A percentile compares a stretch with the other conserved stretches of the same genome.
These are phyloP conservation scores for Stenodema calcarata DNA, from an alignment of 2,888 invertebrate genomes.

Conservation along the genomic window DNA sequence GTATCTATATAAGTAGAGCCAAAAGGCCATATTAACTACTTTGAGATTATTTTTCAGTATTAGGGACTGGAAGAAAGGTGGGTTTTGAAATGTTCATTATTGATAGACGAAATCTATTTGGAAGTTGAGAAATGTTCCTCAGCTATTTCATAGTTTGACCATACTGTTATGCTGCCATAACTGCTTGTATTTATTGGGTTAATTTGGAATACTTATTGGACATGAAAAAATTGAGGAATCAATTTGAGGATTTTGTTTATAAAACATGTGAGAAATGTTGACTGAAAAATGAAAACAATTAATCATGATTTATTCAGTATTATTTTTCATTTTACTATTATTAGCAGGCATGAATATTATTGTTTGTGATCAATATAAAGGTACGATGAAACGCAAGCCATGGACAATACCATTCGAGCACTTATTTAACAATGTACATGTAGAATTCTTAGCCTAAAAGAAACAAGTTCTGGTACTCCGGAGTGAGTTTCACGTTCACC, in stretches of 20 bases:
- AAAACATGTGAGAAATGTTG: constrained; percentile 1
- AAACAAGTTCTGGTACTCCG: too few species aligned
- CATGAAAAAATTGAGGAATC: neutral
- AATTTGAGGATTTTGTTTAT: neutral
- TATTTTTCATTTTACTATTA: neutral
- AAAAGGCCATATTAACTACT: neutral
- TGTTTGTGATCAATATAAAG: neutral
- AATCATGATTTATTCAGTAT: constrained; percentile 14
- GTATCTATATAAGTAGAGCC: neutral
- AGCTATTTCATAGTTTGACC: neutral
- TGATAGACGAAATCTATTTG: neutral
- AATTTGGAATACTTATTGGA: neutral
- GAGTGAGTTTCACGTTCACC: too few species aligned
- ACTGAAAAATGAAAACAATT: constrained; percentile 10
- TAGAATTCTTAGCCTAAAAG: too few species aligned
- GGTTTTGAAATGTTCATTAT: neutral
- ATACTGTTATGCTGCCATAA: neutral
- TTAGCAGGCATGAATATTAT: neutral
- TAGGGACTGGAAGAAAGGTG: constrained; percentile 10
- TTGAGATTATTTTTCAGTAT: constrained; percentile 18
- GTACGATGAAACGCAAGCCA: neutral
- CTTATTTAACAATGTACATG: too few species aligned
- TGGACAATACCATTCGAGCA: too few species aligned
- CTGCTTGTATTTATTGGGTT: neutral
- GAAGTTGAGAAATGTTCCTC: neutral